phyloP scores from a whole-genome alignment of 2,113 vertebrate species.

The Pollachius pollachius region DNA sequence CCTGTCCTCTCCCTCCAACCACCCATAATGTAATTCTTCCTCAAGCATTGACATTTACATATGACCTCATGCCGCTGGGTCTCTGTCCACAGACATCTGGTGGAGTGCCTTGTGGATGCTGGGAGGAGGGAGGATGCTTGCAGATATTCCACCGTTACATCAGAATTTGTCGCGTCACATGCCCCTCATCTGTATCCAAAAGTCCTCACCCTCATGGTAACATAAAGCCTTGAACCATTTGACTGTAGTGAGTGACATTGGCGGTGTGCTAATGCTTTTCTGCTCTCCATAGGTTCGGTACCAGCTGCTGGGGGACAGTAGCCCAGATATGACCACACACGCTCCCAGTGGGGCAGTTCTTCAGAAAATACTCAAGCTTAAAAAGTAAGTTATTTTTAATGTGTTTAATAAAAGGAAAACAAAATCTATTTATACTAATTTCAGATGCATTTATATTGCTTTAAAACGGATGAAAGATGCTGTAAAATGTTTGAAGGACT shows the following conservation, averaged over 20 bases:
- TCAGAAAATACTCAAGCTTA: constrained; percentile 81
- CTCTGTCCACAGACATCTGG: constrained; percentile 74
- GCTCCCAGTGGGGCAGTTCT: constrained; percentile 64
- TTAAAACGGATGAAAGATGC: neutral
- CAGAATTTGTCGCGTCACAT: constrained; percentile 74
- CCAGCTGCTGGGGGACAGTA: constrained; percentile 66
- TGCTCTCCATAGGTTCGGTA: constrained; percentile 73
- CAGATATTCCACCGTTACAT: constrained; percentile 68
- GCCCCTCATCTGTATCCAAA: constrained; percentile 73
- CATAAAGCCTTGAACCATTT: neutral
- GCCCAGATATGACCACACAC: constrained; percentile 56
- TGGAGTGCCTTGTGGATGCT: constrained; percentile 82
- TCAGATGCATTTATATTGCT: neutral
- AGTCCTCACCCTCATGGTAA: constrained; percentile 83
- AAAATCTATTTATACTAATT: neutral
- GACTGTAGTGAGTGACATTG: neutral
- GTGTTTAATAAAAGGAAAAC: too few species aligned
- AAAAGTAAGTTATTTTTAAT: constrained; percentile 71
- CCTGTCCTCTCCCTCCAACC: too few species aligned
- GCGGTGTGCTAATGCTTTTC: neutral
- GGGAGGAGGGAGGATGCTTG: constrained; percentile 73
- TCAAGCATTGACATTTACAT: neutral
- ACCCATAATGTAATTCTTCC: too few species aligned
- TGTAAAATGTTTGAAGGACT: too few species aligned
- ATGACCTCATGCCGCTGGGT: neutral